A percentile compares a stretch with the other conserved stretches of the same genome.
phyloP scores from a whole-genome alignment of 2,113 vertebrate species.

The Catharus fuscescens region DNA sequence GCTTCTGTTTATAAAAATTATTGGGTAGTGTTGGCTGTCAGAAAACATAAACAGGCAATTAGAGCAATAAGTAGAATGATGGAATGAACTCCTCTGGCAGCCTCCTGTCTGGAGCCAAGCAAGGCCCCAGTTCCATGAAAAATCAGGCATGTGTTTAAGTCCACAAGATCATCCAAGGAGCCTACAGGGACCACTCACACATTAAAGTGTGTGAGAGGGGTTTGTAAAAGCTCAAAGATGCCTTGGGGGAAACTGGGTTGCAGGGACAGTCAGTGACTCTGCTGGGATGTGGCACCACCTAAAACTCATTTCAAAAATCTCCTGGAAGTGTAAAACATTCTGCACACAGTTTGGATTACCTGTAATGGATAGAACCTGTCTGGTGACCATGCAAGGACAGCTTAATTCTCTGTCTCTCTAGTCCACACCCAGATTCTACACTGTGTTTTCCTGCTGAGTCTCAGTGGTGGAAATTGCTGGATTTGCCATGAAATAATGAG shows the following conservation, averaged over 20 bases:
- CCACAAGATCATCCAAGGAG: neutral
- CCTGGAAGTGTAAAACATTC: neutral
- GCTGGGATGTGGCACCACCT: neutral
- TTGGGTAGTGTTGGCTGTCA: slow-evolving; percentile 56
- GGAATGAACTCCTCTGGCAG: slow-evolving; percentile 33
- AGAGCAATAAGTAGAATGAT: neutral
- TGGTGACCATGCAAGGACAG: neutral
- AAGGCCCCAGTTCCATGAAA: neutral
- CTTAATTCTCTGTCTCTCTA: neutral
- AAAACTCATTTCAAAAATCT: neutral
- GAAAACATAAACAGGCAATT: slow-evolving; percentile 66
- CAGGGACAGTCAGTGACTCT: rapidly evolving
- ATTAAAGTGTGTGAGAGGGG: neutral
- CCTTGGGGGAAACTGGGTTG: neutral
- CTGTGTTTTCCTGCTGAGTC: neutral
- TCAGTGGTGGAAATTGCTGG: neutral
- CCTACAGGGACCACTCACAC: neutral
- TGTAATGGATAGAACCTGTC: neutral
- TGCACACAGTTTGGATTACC: neutral
- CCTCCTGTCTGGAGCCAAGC: neutral
- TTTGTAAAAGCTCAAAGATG: neutral
- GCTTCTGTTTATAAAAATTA: slow-evolving; percentile 64
- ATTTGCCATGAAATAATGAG: neutral
- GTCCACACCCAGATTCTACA: neutral
- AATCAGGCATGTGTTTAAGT: neutral